phyloP scores from a whole-genome alignment of 2,888 invertebrate genomes.

The Conops quadrifasciatus region DNA sequence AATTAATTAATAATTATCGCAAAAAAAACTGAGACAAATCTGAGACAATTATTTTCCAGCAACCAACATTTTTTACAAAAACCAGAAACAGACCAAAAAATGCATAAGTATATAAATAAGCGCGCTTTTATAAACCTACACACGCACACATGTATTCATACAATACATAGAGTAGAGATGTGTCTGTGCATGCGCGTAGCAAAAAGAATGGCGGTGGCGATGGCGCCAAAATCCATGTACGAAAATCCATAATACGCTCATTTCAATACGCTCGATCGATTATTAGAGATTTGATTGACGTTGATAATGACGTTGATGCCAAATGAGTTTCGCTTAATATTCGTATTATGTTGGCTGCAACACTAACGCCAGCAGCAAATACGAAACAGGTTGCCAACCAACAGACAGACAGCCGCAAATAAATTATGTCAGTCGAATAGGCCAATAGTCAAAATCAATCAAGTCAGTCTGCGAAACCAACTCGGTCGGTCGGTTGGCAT shows the following conservation, averaged over 20 bases:
- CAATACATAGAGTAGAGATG: too few relatives aligned
- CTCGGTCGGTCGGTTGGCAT: not conserved
- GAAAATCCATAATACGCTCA: not conserved
- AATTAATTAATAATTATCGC: too few relatives aligned
- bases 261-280: constrained; percentile 23
- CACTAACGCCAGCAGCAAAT: not conserved
- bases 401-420: not conserved
- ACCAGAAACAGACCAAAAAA: too few relatives aligned
- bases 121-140: too few relatives aligned
- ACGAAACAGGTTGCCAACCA: too few relatives aligned
- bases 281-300: constrained; percentile 20
- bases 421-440: too few relatives aligned
- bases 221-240: constrained; percentile 9
- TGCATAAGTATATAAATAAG: too few relatives aligned
- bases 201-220: constrained; percentile 2
- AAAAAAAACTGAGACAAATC: too few relatives aligned
- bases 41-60: too few relatives aligned
- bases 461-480: constrained; percentile 5
- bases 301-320: constrained; percentile 7
- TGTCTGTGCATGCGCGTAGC: not conserved
- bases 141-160: too few relatives aligned
- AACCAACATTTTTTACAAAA: too few relatives aligned
- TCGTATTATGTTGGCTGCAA: too few relatives aligned
- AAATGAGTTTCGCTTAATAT: not conserved
- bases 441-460: not conserved